Percentiles rank a stretch among this genome's conserved stretches.
These are phyloP conservation scores for Torymus aiolomorphi DNA, from an alignment of 2,888 invertebrate genomes.

Conservation along the genomic window DNA sequence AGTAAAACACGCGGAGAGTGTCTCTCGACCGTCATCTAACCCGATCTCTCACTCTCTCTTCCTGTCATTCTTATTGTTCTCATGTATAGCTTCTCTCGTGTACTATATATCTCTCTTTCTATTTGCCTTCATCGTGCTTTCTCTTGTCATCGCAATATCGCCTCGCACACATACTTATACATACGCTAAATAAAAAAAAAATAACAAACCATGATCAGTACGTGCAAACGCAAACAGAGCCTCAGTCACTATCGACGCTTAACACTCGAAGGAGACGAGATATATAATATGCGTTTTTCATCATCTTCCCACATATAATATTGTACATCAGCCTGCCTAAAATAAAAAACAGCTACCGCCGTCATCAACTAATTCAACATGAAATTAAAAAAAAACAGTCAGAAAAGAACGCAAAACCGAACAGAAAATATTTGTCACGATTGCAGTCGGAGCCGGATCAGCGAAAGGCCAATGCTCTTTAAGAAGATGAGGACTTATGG, in stretches of 20 bases:
- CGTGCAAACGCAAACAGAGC: not conserved
- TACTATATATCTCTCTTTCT: slow-evolving; percentile 4
- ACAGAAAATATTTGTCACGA: slow-evolving; percentile 56
- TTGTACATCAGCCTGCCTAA: too few species aligned
- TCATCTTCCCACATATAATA: not conserved
- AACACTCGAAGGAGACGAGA: not conserved
- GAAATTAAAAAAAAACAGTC: slow-evolving; percentile 23
- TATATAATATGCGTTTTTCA: not conserved
- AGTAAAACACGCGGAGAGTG: too few species aligned
- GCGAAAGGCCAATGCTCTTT: slow-evolving; percentile 59
- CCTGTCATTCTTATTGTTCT: not conserved
- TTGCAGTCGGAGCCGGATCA: slow-evolving; percentile 57
- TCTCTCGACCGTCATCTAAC: too few species aligned
- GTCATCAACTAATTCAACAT: not conserved
- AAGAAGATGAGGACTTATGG: slow-evolving; percentile 43
- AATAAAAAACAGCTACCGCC: not conserved
- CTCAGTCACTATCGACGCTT: not conserved
- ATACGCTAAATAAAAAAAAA: not conserved
- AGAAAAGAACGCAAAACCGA: slow-evolving; percentile 25
- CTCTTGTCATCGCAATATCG: slow-evolving; percentile 28
- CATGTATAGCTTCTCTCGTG: too few species aligned
- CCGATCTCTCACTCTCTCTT: not conserved
- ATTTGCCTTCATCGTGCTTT: slow-evolving; percentile 15
- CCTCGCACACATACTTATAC: slow-evolving; percentile 19
- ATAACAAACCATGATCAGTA: not conserved